Base-by-base conservation (phyloP, 2,113 vertebrate species). In the Microcebus ravelobensis region DNA sequence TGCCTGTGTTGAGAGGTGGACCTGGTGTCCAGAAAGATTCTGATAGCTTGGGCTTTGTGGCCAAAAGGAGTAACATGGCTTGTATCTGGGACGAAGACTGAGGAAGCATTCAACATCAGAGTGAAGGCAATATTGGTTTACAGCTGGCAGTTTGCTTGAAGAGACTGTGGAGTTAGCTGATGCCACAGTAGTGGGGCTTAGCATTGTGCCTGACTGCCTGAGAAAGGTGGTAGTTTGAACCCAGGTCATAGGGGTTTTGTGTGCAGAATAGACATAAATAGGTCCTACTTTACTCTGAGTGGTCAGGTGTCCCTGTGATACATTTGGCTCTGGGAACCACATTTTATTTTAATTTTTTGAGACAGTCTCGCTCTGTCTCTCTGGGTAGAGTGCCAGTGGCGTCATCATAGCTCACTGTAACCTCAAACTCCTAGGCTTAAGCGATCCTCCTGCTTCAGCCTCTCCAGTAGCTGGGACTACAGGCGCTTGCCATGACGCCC, bases 31-130 rank as follows among this genome's bases (percentile, higher is more conserved):
- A 80, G 36, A 68, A 36, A 79, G 45, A 18, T 36, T 29, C 42
- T 36, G 17, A 23, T 45, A 29, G 42, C 36, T 15, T 50, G 74
- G 71, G n/a, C 36, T 65, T 65, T 82, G 59, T 67, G 71, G 48
- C 55, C 48, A 25, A 10, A 52, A 31, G 0, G 3, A 42, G 18
- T 5, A 21, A 1, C 10, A 5, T 0, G 55, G n/a, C 3, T 0
- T 65, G 50, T 3, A 15, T 9, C 5, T 55, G 74, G 83, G 20
- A 25, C n/a, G 80, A 82, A 39, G 55, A 4, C 1, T 18, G 36
- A 74, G 36, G 48, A 11, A 25, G 45, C 29, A 2, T 8, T 25
- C 11, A 50, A 2, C n/a, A 0, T 6, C 25, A 27, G 39, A 71
- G 77, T 2, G 20, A 21, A 27, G 50, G 85, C 63, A 15, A 0